A percentile compares a stretch with the other conserved stretches of the same genome.
phyloP scores from a whole-genome alignment of 2,797 vertebrate genomes.

The Micromesistius poutassou region DNA sequence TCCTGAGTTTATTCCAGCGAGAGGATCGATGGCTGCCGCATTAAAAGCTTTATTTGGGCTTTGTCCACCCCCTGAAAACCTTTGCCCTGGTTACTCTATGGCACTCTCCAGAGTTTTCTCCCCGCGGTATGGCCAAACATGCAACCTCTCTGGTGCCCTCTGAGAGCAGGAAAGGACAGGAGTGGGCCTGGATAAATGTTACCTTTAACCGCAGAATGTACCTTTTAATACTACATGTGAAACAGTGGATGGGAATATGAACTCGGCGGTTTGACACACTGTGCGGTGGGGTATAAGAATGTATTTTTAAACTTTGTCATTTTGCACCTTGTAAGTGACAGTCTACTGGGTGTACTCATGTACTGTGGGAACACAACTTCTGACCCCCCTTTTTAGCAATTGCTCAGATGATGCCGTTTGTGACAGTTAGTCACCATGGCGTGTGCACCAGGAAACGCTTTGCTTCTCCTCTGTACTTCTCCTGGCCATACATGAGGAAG shows the following conservation, averaged over 20 bases:
- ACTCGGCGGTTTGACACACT: not conserved
- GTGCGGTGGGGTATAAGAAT: not conserved
- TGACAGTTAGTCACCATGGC: conserved; percentile 31
- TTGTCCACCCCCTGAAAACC: conserved; percentile 65
- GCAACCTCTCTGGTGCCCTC: not conserved
- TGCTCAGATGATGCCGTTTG: conserved; percentile 46
- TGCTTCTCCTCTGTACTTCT: conserved; percentile 13
- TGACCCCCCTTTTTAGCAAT: conserved; percentile 13
- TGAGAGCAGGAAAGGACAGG: not conserved
- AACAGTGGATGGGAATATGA: not conserved
- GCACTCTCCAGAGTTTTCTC: conserved; percentile 38
- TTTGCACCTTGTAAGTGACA: not conserved
- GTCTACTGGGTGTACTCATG: not conserved
- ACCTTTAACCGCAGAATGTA: not conserved
- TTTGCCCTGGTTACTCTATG: conserved; percentile 51
- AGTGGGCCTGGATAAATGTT: not conserved
- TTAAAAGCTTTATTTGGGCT: conserved; percentile 82
- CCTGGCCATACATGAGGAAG: not conserved
- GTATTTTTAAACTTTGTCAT: not conserved
- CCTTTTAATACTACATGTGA: not conserved
- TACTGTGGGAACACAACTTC: conserved; percentile 3
- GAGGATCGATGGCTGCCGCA: conserved; percentile 74
- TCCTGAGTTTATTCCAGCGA: conserved; percentile 76
- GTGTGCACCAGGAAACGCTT: conserved; percentile 39
- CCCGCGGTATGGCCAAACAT: not conserved